These are phyloP conservation scores for Corydoras maculifer DNA, from an alignment of 2,113 vertebrate genomes.

Conservation along the genomic window DNA sequence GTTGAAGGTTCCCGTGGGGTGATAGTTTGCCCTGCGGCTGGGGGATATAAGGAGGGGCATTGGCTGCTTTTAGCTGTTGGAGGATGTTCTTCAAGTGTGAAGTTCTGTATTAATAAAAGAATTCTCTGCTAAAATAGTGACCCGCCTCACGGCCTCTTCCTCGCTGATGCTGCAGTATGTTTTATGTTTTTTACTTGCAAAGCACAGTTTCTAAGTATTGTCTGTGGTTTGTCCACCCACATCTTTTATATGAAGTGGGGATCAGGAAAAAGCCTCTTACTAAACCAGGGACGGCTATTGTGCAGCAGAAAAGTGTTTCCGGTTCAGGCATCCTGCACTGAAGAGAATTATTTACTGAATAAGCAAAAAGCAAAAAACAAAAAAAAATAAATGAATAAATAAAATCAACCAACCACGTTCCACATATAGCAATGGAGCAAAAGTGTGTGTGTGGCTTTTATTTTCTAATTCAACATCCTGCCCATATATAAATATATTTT, in stretches of 20 bases:
- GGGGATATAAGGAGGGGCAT: too few species aligned
- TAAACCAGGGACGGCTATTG: conserved; percentile 31
- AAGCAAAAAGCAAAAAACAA: too few species aligned
- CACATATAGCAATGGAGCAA: conserved; percentile 24
- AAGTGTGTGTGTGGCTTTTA: not conserved
- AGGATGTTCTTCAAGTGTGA: too few species aligned
- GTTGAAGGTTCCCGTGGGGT: too few species aligned
- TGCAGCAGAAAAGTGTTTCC: conserved; percentile 21
- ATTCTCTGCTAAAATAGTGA: too few species aligned
- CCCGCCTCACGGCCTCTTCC: too few species aligned
- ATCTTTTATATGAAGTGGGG: conserved; percentile 14
- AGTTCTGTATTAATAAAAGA: too few species aligned
- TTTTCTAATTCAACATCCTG: conserved; percentile 23
- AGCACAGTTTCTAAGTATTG: not conserved
- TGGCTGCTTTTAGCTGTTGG: too few species aligned
- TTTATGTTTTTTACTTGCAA: not conserved
- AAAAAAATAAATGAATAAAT: not conserved
- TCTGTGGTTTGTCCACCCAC: conserved; percentile 16
- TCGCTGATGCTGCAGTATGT: too few species aligned
- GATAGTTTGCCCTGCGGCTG: too few species aligned
- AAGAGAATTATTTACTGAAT: conserved; percentile 27
- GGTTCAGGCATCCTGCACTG: conserved; percentile 20
- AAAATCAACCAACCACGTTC: conserved; percentile 16
- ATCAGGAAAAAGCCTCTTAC: conserved; percentile 30
- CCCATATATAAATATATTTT: not conserved